phyloP scores from a whole-genome alignment of 2,888 invertebrate species.

The Meganola albula region DNA sequence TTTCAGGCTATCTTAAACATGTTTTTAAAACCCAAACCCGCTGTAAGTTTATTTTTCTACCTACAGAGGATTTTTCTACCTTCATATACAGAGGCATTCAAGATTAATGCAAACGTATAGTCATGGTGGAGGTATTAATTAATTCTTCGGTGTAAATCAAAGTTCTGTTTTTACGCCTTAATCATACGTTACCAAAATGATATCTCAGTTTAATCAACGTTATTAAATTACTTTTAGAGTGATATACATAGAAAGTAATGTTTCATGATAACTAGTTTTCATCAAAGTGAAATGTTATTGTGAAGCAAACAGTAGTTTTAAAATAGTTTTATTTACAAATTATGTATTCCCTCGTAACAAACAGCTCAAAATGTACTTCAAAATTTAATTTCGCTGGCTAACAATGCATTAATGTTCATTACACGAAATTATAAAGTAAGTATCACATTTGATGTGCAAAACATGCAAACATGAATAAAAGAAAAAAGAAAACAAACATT shows the following conservation, averaged over 20 bases:
- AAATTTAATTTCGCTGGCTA: slow-evolving; percentile 25
- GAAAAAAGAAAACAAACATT: slow-evolving; percentile 32
- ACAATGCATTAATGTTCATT: slow-evolving; percentile 25
- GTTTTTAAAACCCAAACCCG: too few species aligned
- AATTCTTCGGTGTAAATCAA: slow-evolving; percentile 27
- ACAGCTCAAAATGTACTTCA: slow-evolving; percentile 19
- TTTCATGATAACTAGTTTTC: slow-evolving; percentile 22
- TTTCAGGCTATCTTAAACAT: too few species aligned
- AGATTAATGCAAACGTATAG: too few species aligned
- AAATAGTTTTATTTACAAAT: slow-evolving; percentile 32
- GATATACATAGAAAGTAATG: slow-evolving; percentile 26
- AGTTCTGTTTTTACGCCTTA: slow-evolving; percentile 26
- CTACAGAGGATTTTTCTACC: too few species aligned
- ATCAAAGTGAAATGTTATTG: slow-evolving; percentile 26
- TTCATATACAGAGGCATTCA: too few species aligned
- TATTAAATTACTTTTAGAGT: slow-evolving; percentile 34
- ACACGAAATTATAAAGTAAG: slow-evolving; percentile 36
- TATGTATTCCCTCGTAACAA: slow-evolving; percentile 18
- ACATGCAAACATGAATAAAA: slow-evolving; percentile 40
- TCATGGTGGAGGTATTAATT: slow-evolving; percentile 26
- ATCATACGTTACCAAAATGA: slow-evolving; percentile 24
- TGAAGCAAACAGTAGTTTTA: slow-evolving; percentile 25
- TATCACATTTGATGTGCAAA: slow-evolving; percentile 41
- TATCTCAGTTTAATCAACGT: slow-evolving; percentile 27
- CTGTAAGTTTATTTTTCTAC: too few species aligned